Evolutionary conservation across 2,113 vertebrate species (phyloP).

Genomic region (Pelvicachromis taeniatus): DNA sequence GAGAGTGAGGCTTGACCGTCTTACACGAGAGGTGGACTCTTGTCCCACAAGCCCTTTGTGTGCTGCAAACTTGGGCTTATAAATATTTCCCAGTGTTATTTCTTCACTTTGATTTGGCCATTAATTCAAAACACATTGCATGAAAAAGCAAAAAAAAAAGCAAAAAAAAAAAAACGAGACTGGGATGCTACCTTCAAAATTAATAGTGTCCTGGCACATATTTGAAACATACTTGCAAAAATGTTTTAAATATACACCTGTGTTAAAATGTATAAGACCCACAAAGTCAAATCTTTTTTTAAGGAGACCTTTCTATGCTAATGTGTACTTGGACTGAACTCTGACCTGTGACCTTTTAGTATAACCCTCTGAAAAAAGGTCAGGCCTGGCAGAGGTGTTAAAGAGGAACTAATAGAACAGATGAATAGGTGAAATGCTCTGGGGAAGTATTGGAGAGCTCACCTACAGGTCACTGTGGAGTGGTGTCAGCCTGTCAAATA

Average conservation of each 20-base stretch:
- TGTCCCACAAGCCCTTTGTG: conserved; percentile 12
- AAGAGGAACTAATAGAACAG: conserved; percentile 70
- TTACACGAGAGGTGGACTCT: neutral
- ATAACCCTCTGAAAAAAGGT: conserved; percentile 23
- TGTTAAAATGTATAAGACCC: neutral
- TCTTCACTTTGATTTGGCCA: conserved; percentile 24
- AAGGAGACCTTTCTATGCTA: conserved; percentile 50
- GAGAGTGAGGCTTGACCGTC: conserved; percentile 7
- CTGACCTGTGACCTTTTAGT: conserved; percentile 49
- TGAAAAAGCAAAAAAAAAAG: neutral
- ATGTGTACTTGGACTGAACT: conserved; percentile 70
- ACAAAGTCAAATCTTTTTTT: neutral
- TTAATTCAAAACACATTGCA: neutral
- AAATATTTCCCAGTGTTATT: conserved; percentile 36
- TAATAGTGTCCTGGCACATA: neutral
- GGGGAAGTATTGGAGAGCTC: conserved; percentile 26
- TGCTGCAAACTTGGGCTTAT: neutral
- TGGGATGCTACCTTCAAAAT: neutral
- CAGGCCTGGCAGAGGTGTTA: conserved; percentile 59
- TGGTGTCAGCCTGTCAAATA: conserved; percentile 11
- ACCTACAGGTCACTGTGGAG: conserved; percentile 32
- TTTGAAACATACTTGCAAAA: neutral
- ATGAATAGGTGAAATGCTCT: conserved; percentile 43
- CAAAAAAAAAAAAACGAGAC: neutral
- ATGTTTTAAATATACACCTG: neutral